These are phyloP conservation scores for Brachionus paranguensis DNA, from an alignment of 1,140 invertebrate genomes.

Conservation along the genomic window DNA sequence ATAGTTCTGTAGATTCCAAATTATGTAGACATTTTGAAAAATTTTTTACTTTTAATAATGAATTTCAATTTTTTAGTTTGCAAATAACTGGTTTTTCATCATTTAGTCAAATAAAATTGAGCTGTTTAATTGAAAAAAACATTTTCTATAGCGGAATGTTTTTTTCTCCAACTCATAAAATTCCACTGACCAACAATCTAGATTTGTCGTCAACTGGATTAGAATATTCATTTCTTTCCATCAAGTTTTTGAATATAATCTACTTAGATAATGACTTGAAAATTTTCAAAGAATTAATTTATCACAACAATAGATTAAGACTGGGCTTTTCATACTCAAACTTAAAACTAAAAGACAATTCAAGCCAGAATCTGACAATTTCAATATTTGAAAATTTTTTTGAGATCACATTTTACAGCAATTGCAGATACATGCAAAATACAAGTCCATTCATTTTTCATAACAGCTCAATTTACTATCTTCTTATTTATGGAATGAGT, in stretches of 20 bases:
- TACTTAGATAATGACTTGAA: neutral
- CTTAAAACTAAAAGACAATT: neutral
- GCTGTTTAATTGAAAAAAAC: too few species aligned
- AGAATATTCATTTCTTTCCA: neutral
- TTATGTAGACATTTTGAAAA: too few species aligned
- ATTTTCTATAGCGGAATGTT: too few species aligned
- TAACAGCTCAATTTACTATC: neutral
- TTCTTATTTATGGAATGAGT: neutral
- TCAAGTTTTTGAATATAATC: neutral
- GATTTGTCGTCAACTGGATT: neutral
- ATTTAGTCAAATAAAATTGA: too few species aligned
- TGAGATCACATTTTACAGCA: neutral
- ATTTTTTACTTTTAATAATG: too few species aligned
- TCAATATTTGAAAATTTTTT: neutral
- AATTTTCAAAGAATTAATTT: neutral
- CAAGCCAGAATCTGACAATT: neutral
- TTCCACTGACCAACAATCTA: neutral
- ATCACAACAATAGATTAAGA: neutral
- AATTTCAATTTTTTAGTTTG: too few species aligned
- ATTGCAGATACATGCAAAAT: neutral
- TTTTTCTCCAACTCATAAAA: too few species aligned
- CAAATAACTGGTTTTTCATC: too few species aligned
- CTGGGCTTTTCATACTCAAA: neutral
- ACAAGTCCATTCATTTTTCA: neutral
- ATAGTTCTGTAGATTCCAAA: too few species aligned